phyloP scores from a whole-genome alignment of 1,140 invertebrate species.

The Acromyrmex echinatior region DNA sequence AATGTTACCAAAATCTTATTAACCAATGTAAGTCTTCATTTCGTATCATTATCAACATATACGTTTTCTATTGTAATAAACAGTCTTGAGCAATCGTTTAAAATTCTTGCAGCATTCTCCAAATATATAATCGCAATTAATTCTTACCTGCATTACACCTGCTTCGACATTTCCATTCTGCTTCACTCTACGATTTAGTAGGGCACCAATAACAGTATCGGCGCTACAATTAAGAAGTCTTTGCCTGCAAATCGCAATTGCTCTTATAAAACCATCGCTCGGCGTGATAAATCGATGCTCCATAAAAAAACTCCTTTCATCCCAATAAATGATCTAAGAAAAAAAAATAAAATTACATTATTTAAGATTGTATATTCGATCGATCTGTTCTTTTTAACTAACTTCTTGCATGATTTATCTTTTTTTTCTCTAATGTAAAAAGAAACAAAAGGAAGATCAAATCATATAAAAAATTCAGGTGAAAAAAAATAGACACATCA shows the following conservation, averaged over 20 bases:
- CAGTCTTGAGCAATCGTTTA: background rate
- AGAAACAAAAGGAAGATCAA: no score
- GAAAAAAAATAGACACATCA: no score
- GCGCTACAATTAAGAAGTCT: slow-evolving; percentile 91
- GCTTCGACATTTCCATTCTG: slow-evolving; percentile 82
- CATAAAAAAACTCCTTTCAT: slow-evolving; percentile 94
- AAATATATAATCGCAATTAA: background rate
- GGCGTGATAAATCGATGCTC: slow-evolving; percentile 94
- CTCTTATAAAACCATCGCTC: slow-evolving; percentile 92
- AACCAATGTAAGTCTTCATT: background rate
- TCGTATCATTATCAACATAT: background rate
- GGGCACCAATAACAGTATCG: slow-evolving; percentile 85
- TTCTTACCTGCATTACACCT: slow-evolving; percentile 81
- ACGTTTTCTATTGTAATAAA: background rate
- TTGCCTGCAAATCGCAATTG: slow-evolving; percentile 93
- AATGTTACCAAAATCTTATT: no score
- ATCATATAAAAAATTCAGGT: no score
- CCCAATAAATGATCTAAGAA: slow-evolving; percentile 93
- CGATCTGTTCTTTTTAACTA: no score
- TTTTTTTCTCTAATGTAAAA: no score
- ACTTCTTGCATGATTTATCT: no score
- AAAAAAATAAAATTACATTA: slow-evolving; percentile 23
- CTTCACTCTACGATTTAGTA: slow-evolving; percentile 83
- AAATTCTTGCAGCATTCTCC: background rate
- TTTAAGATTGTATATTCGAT: background rate